Evolutionary conservation across 2,797 vertebrate genomes (phyloP), one percentile per base, ranked within the genome.

Genomic region (Onychomys torridus): DNA sequence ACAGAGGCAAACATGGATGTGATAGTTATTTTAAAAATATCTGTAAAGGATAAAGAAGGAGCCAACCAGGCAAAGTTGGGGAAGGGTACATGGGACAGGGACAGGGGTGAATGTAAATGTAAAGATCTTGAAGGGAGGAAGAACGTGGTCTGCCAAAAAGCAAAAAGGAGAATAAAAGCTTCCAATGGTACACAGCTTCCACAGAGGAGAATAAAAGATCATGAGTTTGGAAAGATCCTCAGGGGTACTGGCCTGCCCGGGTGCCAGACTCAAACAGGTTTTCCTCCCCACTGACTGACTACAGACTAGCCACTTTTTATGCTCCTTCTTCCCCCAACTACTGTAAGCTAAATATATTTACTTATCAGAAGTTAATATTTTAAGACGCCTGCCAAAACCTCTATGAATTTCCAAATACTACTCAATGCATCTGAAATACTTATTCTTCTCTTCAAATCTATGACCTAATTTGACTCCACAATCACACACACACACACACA

Each of bases 341-440:
- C 7, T 29, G 4, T 29, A 65, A 23, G 34, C 43, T 93, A 65
- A 93, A 90, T 46, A 77, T 76, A 71, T 46, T 27, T 76, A 91
- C 2, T 63, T 81, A 89, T 11, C 46, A 3, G n/a, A 67, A 76
- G 25, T 67, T 81, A 78, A 85, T 79, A 76, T 29, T 29, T 81
- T 67, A 85, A 65, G n/a, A 95, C 90, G 16, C 10, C 11, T 93
- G 46, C 43, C 78, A 37, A 87, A 67, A 78, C 8, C 5, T 73
- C 32, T 86, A 16, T 89, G 73, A 52, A 46, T 78, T 95, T 93
- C 23, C 14, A 88, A 67, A 86, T 94, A 61, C 5, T 59, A 78
- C 46, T 88, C 65, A 0, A 37, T 86, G 7, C 29, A 89, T 40
- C 61, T 55, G 73, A 90, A 92, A 85, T 61, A 61, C 4, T 29